These are phyloP conservation scores for Fulica atra DNA, from an alignment of 2,113 vertebrate species.

Conservation along the genomic window DNA sequence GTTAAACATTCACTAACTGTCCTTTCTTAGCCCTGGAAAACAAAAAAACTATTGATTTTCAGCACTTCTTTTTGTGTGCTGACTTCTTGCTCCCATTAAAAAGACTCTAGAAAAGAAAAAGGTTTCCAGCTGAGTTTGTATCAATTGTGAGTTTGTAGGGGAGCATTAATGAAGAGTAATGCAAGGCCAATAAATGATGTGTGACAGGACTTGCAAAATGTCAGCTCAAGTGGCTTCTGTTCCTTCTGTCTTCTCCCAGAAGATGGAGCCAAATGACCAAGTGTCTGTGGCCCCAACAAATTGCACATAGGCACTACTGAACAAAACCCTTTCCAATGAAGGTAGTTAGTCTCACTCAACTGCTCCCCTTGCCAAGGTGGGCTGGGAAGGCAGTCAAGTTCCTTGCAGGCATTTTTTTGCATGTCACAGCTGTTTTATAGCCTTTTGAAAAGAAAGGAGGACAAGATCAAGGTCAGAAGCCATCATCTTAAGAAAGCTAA, in stretches of 20 bases:
- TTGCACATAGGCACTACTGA: neutral
- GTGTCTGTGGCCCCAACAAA: neutral
- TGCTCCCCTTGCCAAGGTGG: neutral
- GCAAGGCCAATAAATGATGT: neutral
- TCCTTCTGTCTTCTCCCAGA: slow-evolving; percentile 40
- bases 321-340: neutral
- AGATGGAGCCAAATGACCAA: slow-evolving; percentile 59
- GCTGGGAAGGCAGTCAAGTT: neutral
- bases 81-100: slow-evolving; percentile 19
- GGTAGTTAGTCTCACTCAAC: neutral
- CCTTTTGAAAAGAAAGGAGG: neutral
- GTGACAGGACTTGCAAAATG: neutral
- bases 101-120: neutral
- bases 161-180: slow-evolving; percentile 12
- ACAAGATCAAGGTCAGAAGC: neutral
- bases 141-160: neutral
- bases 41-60: slow-evolving; percentile 44
- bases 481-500: neutral
- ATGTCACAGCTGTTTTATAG: neutral
- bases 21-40: slow-evolving; percentile 9
- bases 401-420: neutral
- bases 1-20: slow-evolving; percentile 34
- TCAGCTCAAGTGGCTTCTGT: neutral
- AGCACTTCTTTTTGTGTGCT: neutral
- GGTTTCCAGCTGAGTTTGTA: slow-evolving; percentile 5